Evolutionary conservation across 64 coral and sea anemone species (phyloP).

Genomic region (Montipora cactus): DNA sequence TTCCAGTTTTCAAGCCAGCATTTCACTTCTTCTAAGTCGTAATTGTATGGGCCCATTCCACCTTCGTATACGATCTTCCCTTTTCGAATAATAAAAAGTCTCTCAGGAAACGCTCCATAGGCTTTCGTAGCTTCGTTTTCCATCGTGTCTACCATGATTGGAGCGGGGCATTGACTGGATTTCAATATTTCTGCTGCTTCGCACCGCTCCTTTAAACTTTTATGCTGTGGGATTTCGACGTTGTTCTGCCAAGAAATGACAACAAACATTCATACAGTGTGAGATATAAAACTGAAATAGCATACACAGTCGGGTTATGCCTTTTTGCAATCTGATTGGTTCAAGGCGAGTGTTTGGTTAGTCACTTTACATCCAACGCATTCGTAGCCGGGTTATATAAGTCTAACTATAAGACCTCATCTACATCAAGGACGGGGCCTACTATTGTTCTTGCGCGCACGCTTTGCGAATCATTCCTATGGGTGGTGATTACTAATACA

Average conservation of each 20-base stretch:
- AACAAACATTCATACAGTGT: neutral
- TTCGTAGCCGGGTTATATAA: no score
- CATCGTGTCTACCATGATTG: slow-evolving; percentile 78
- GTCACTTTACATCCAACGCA: no score
- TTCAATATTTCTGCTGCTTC: slow-evolving; percentile 56
- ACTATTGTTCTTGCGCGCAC: no score
- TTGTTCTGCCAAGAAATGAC: neutral
- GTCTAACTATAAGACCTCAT: no score
- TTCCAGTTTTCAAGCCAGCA: slow-evolving; percentile 68
- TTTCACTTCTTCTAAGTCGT: slow-evolving; percentile 39
- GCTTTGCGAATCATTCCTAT: no score
- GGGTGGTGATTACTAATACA: no score
- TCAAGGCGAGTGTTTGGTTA: no score
- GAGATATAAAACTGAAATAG: neutral
- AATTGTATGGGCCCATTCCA: slow-evolving; percentile 58
- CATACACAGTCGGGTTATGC: no score
- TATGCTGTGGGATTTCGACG: slow-evolving; percentile 46
- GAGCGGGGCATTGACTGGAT: slow-evolving; percentile 14
- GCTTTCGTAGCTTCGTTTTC: slow-evolving; percentile 54
- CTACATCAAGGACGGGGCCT: no score
- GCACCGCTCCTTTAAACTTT: slow-evolving; percentile 57
- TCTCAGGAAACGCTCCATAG: slow-evolving; percentile 69
- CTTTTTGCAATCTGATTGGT: no score
- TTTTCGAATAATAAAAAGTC: slow-evolving; percentile 63
- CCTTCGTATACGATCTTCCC: slow-evolving; percentile 67